A percentile compares a stretch with the other conserved stretches of the same genome.
These are phyloP conservation scores for Petaurus breviceps DNA, from an alignment of 2,113 vertebrate genomes.

Conservation along the genomic window DNA sequence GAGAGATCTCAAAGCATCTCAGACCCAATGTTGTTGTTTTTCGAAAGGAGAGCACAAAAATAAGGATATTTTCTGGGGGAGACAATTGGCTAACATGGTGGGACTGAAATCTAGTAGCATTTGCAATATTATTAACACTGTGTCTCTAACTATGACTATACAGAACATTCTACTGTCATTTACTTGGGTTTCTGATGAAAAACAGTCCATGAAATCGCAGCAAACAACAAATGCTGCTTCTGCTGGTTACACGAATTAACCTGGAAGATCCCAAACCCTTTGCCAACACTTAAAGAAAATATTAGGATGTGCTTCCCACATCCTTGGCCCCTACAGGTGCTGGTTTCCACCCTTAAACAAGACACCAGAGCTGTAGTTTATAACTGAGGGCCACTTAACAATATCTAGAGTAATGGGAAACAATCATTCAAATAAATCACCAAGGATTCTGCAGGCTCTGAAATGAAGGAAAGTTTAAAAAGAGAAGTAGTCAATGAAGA, in stretches of 20 bases:
- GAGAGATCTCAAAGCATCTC: background rate
- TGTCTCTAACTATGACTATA: background rate
- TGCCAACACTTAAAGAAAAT: background rate
- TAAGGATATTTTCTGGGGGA: too few relatives aligned
- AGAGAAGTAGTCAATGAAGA: slow-evolving; percentile 23
- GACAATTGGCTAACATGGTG: background rate
- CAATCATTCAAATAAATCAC: slow-evolving; percentile 28
- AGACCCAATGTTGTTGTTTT: background rate
- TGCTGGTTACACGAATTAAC: background rate
- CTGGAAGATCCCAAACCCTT: background rate
- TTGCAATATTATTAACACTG: background rate
- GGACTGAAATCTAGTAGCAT: background rate
- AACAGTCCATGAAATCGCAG: background rate
- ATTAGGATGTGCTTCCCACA: background rate
- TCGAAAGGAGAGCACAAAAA: background rate
- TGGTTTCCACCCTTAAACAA: background rate
- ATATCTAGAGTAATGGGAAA: background rate
- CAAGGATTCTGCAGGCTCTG: background rate
- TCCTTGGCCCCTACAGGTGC: background rate
- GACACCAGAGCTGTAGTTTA: background rate
- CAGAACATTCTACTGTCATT: background rate
- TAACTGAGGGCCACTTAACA: slow-evolving; percentile 10
- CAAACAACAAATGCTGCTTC: background rate
- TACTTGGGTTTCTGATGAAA: background rate
- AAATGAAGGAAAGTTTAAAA: background rate